Conservation (phyloP, 2,113 vertebrate genomes). For the Abramis brama region DNA sequence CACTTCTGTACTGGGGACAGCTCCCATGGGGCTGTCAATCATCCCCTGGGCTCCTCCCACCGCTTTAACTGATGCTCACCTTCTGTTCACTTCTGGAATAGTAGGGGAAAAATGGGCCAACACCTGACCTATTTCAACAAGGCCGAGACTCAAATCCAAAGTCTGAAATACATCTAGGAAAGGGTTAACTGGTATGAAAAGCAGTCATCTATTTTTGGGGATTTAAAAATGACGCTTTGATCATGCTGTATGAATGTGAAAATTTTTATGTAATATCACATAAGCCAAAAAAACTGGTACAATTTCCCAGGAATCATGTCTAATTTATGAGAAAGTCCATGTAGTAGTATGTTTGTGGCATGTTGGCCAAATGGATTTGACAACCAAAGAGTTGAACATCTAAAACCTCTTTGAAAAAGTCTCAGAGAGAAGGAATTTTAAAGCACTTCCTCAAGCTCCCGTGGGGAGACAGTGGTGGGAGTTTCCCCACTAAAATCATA, state of each 20-base stretch:
- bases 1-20: slow-evolving; percentile 75
- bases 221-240: background rate
- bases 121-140: slow-evolving; percentile 74
- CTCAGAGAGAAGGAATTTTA: slow-evolving; percentile 33
- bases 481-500: slow-evolving; percentile 43
- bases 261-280: background rate
- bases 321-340: slow-evolving; percentile 5
- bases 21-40: slow-evolving; percentile 69
- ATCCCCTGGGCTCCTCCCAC: slow-evolving; percentile 67
- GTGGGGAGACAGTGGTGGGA: slow-evolving; percentile 52
- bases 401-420: slow-evolving; percentile 9
- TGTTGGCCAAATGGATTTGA: slow-evolving; percentile 22
- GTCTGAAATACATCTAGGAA: slow-evolving; percentile 55
- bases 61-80: slow-evolving; percentile 74
- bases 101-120: slow-evolving; percentile 67
- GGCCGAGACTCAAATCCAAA: slow-evolving; percentile 57
- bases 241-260: background rate
- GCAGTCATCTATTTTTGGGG: background rate
- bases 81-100: slow-evolving; percentile 74
- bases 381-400: background rate
- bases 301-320: background rate
- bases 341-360: background rate
- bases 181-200: slow-evolving; percentile 30
- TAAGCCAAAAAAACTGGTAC: background rate
- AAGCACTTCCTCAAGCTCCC: slow-evolving; percentile 13